Base-by-base conservation (phyloP, 2,888 invertebrate genomes). In the Cephus pygmeus region DNA sequence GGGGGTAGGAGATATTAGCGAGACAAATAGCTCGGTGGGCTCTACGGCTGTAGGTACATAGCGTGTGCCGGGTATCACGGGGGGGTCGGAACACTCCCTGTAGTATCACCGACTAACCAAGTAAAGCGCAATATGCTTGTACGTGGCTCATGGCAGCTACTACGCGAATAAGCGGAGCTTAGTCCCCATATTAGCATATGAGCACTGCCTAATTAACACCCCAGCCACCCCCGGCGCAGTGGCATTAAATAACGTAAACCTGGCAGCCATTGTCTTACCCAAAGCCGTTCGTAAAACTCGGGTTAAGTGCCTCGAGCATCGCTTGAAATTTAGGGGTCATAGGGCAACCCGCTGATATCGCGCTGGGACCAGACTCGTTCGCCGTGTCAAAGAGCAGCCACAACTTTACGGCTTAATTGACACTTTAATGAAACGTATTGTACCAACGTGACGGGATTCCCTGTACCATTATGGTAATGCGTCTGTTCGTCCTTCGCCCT, bases 181-280 rank as follows among this genome's bases (percentile, higher is more conserved):
- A 90, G 90, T 87, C 85, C 87, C 82, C 87, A 87, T 89, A 91
- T 91, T 91, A 90, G 90, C 90, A 90, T 90, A 90, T 88, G 90
- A 90, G 90, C 89, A 84, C 86, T 85, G 89, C 89, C 90, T 91
- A 90, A 91, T 91, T 91, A 91, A 90, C 89, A 88, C 87, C 85
- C 85, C 87, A 83, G 83, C 85, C 84, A 82, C 82, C 82, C 79
- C 79, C 83, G 81, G 80, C 81, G 78, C 80, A 79, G 6, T 79
- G 81, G 84, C 83, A 83, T 86, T 87, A 87, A 88, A 88, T 88
- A 88, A 88, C 86, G 85, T 87, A 85, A 82, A 81, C 80, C 81
- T 76, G 84, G 83, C 81, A 83, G 83, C 88, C 86, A 90, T 90
- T 90, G 90, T 90, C 88, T 89, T 87, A 87, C 85, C 85, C 83